Conservation (phyloP, 2,888 invertebrate genomes). For the Meteorus cinctellus region DNA sequence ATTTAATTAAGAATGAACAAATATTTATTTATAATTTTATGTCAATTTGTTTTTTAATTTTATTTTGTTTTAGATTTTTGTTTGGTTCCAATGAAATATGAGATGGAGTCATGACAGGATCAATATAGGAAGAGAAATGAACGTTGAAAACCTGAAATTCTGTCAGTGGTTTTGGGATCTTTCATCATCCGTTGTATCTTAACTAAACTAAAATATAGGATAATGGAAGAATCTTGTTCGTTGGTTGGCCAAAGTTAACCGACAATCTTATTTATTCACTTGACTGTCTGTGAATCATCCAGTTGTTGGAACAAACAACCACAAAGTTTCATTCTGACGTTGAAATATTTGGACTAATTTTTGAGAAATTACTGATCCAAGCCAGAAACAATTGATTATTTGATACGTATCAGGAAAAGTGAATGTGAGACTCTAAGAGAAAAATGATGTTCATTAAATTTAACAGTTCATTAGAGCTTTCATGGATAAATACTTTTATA, state of each 20-base stretch:
- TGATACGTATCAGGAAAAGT: background rate
- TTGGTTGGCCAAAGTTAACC: slow-evolving; percentile 3
- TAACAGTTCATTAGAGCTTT: no score
- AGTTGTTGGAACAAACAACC: slow-evolving; percentile 9
- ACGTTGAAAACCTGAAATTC: background rate
- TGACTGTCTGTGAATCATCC: slow-evolving; percentile 14
- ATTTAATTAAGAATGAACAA: background rate
- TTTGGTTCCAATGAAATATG: background rate
- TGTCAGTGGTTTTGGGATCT: background rate
- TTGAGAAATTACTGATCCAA: background rate
- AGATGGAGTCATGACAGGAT: background rate
- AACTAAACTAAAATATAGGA: background rate
- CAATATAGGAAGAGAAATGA: background rate
- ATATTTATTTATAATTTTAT: background rate
- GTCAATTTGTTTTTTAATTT: background rate
- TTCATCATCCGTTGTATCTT: background rate
- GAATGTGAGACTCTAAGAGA: background rate
- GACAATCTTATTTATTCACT: slow-evolving; percentile 22
- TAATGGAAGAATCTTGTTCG: slow-evolving; percentile 33
- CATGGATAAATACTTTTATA: background rate
- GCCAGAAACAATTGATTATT: background rate
- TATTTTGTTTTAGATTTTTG: background rate
- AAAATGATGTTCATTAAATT: background rate
- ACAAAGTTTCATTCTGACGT: background rate
- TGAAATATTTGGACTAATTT: background rate